Conservation (phyloP, 2,888 invertebrate genomes). For the Entomobrya proxima region DNA sequence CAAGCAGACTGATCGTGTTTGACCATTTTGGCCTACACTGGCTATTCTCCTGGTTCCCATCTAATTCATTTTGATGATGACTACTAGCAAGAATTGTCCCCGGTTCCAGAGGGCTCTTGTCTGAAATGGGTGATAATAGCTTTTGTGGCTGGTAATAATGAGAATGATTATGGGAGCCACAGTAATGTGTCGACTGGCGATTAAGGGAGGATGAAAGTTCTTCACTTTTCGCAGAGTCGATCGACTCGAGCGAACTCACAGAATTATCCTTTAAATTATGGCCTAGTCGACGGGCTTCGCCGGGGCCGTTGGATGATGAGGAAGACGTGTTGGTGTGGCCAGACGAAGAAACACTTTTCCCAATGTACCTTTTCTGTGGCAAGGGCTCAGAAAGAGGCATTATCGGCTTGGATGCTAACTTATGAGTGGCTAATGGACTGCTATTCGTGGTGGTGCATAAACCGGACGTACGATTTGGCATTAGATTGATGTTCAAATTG, state of each 20-base stretch:
- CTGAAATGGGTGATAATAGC: slow-evolving; percentile 74
- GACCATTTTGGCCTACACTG: slow-evolving; percentile 51
- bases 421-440: slow-evolving; percentile 68
- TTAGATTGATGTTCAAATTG: slow-evolving; percentile 62
- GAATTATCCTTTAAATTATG: slow-evolving; percentile 73
- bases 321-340: slow-evolving; percentile 59
- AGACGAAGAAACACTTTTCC: slow-evolving; percentile 57
- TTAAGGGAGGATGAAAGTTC: slow-evolving; percentile 67
- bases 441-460: slow-evolving; percentile 69
- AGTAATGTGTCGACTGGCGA: slow-evolving; percentile 35
- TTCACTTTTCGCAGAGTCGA: slow-evolving; percentile 74
- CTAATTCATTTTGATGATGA: slow-evolving; percentile 54
- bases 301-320: slow-evolving; percentile 57
- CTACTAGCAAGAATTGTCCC: slow-evolving; percentile 33
- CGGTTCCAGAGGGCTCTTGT: slow-evolving; percentile 75
- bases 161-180: slow-evolving; percentile 17
- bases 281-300: slow-evolving; percentile 57
- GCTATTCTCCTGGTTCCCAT: slow-evolving; percentile 35
- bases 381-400: slow-evolving; percentile 73
- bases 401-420: slow-evolving; percentile 62
- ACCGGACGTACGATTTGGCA: slow-evolving; percentile 59
- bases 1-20: slow-evolving; percentile 43
- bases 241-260: slow-evolving; percentile 74
- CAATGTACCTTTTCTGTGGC: slow-evolving; percentile 70
- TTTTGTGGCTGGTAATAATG: slow-evolving; percentile 64